phyloP scores from a whole-genome alignment of 2,113 vertebrate species.

The Anser cygnoides region DNA sequence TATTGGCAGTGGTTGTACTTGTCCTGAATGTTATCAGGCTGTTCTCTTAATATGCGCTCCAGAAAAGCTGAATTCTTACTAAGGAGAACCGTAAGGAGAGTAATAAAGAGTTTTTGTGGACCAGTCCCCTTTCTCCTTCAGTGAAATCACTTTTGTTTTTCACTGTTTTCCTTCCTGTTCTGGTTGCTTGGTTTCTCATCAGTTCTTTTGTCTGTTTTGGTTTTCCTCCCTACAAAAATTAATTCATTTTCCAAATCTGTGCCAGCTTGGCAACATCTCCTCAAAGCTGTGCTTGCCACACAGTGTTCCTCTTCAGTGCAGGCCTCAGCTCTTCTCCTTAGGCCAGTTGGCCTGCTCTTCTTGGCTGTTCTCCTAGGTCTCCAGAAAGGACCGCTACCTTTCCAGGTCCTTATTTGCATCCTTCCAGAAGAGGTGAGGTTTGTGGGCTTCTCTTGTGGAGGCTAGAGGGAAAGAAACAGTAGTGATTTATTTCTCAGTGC shows the following conservation, averaged over 20 bases:
- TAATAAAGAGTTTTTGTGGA: background rate
- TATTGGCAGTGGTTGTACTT: slow-evolving; percentile 15
- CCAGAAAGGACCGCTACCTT: background rate
- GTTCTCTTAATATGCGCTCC: background rate
- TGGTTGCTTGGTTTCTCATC: background rate
- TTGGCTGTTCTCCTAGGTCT: background rate
- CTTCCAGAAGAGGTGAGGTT: background rate
- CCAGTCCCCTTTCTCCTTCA: background rate
- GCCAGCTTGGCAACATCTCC: background rate
- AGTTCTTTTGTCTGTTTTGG: background rate
- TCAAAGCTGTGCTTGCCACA: background rate
- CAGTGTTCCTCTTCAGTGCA: background rate
- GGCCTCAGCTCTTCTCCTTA: background rate
- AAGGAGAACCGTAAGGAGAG: background rate
- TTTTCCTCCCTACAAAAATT: background rate
- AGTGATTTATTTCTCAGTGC: background rate
- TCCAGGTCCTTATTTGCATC: background rate
- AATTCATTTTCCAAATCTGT: background rate
- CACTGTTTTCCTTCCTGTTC: background rate
- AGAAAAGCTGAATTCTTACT: background rate
- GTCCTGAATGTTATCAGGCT: background rate
- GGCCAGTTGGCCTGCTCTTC: background rate
- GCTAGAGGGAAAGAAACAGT: background rate
- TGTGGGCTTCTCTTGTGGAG: background rate
- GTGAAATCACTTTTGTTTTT: background rate